phyloP scores from a whole-genome alignment of 2,797 vertebrate species.

The Trachops cirrhosus region DNA sequence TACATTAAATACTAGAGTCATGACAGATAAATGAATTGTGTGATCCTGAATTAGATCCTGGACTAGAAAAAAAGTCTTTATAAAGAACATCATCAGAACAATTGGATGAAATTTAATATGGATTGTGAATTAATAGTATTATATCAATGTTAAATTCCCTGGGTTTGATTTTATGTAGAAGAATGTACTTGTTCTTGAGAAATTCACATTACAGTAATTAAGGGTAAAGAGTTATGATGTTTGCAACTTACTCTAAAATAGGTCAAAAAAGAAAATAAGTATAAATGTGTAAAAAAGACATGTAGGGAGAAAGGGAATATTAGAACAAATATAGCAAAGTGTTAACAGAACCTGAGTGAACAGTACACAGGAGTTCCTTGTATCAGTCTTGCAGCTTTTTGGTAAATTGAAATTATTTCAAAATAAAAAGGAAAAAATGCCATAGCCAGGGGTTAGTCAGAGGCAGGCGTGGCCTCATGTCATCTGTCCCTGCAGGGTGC shows the following conservation, averaged over 20 bases:
- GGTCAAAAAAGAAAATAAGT: not conserved
- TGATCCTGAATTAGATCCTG: not conserved
- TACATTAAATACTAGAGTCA: not conserved
- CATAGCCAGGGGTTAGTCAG: not conserved
- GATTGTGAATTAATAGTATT: not conserved
- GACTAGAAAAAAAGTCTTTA: not conserved
- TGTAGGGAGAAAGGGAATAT: not conserved
- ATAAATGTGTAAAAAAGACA: not conserved
- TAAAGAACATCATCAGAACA: not conserved
- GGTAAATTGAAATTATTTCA: conserved; percentile 23
- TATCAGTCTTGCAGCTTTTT: not conserved
- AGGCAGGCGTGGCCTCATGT: not conserved
- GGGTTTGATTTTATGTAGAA: not conserved
- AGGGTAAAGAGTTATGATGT: not conserved
- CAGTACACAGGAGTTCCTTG: not conserved
- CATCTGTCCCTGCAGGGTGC: not conserved
- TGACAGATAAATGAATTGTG: not conserved
- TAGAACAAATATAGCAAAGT: not conserved
- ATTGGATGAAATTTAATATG: not conserved
- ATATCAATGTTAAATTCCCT: not conserved
- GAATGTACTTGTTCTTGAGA: not conserved
- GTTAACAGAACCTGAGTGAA: not conserved
- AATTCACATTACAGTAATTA: not conserved
- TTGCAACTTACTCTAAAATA: not conserved
- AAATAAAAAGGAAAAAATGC: not conserved